Conservation (phyloP, 2,113 vertebrate genomes). For the Catharus bicknelli region DNA sequence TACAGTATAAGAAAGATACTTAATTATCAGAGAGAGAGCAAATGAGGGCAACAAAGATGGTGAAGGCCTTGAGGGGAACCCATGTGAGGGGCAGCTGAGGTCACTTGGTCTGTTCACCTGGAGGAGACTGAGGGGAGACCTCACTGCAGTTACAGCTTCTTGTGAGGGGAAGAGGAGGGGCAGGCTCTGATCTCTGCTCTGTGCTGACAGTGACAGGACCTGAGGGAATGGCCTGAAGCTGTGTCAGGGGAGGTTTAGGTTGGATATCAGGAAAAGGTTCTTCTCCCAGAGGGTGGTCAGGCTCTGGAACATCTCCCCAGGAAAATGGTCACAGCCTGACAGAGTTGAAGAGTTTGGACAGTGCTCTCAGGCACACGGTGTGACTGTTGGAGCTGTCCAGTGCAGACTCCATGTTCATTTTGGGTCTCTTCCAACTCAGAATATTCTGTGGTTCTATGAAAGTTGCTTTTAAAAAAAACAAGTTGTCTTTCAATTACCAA, state of each 20-base stretch:
- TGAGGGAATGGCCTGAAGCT: accelerated
- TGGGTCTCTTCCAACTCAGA: background rate
- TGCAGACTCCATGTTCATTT: background rate
- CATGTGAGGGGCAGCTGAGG: too few species aligned
- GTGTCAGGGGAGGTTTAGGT: too few species aligned
- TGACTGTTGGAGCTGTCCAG: background rate
- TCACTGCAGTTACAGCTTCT: too few species aligned
- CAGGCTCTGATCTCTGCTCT: background rate
- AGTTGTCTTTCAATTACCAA: background rate
- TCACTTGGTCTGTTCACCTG: too few species aligned
- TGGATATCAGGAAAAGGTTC: background rate
- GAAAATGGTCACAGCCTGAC: background rate
- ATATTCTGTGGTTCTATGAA: background rate
- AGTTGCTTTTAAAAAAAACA: background rate
- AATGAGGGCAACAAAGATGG: too few species aligned
- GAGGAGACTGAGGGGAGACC: too few species aligned
- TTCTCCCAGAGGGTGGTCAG: accelerated
- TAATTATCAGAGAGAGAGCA: background rate
- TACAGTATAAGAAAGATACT: background rate
- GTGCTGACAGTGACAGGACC: background rate
- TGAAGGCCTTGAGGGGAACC: too few species aligned
- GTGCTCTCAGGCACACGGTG: accelerated
- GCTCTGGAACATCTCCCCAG: background rate
- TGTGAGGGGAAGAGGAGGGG: too few species aligned
- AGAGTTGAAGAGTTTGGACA: background rate